Percentiles rank a stretch among this genome's conserved stretches.
Conservation (phyloP, 2,113 vertebrate genomes). For the Lanius ludovicianus region DNA sequence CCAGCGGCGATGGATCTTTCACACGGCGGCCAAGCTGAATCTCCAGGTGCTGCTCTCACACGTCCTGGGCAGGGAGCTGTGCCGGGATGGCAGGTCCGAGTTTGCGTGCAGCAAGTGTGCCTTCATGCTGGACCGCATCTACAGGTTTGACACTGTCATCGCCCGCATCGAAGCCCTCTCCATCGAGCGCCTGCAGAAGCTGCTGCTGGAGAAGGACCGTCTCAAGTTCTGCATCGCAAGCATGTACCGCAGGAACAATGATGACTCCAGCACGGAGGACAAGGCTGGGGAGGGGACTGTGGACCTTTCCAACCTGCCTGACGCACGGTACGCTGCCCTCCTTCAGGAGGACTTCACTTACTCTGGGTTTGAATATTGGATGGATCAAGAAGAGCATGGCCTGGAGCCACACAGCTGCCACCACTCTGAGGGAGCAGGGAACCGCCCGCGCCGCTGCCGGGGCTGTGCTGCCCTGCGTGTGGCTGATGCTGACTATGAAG, state of each 20-base stretch:
- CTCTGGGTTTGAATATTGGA: slow-evolving; percentile 90
- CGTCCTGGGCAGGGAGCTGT: slow-evolving; percentile 85
- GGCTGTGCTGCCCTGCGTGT: slow-evolving; percentile 86
- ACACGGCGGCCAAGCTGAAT: slow-evolving; percentile 87
- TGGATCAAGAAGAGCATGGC: slow-evolving; percentile 80
- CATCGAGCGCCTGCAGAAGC: slow-evolving; percentile 88
- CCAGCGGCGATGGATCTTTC: slow-evolving; percentile 98
- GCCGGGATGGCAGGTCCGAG: slow-evolving; percentile 89
- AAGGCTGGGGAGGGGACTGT: slow-evolving; percentile 63
- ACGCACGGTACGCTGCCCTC: slow-evolving; percentile 80
- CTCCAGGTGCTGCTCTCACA: slow-evolving; percentile 93
- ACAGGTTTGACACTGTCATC: slow-evolving; percentile 93
- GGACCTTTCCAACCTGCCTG: slow-evolving; percentile 78
- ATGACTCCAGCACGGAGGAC: slow-evolving; percentile 13
- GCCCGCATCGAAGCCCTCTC: slow-evolving; percentile 95
- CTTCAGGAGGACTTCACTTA: slow-evolving; percentile 90
- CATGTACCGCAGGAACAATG: slow-evolving; percentile 87
- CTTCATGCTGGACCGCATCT: slow-evolving; percentile 97
- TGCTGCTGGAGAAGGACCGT: slow-evolving; percentile 90
- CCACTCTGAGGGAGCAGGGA: slow-evolving; percentile 45
- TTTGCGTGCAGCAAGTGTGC: slow-evolving; percentile 96
- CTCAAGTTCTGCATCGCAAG: slow-evolving; percentile 87
- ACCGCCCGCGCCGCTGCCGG: slow-evolving; percentile 81
- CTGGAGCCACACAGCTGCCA: slow-evolving; percentile 78
- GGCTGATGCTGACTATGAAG: slow-evolving; percentile 90